phyloP scores from a whole-genome alignment of 64 coral and sea anemone species.

The Montipora cactus region DNA sequence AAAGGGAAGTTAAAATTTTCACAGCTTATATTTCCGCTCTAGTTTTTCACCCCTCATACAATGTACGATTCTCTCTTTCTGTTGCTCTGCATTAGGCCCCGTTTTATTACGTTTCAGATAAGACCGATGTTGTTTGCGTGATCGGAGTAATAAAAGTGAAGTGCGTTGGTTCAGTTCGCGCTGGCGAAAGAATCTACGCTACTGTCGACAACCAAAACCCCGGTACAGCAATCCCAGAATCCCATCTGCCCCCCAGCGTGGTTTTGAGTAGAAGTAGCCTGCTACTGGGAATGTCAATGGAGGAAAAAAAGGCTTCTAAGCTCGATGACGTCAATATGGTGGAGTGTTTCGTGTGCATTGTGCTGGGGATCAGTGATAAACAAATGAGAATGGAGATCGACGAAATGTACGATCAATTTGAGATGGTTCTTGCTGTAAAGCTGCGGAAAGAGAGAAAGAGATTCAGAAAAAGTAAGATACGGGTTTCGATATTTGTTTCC shows the following conservation, averaged over 20 bases:
- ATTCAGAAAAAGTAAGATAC: slow-evolving; percentile 63
- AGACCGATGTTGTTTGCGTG: slow-evolving; percentile 84
- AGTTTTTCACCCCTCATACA: no score
- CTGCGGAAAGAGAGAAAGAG: slow-evolving; percentile 62
- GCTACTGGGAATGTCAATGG: slow-evolving; percentile 83
- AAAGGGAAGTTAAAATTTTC: no score
- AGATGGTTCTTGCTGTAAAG: slow-evolving; percentile 56
- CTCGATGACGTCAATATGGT: slow-evolving; percentile 61
- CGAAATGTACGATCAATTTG: slow-evolving; percentile 72
- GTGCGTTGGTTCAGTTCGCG: slow-evolving; percentile 74
- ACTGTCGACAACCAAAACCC: slow-evolving; percentile 61
- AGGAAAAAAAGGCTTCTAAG: slow-evolving; percentile 50
- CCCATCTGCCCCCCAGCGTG: slow-evolving; percentile 77
- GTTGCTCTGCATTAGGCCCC: not conserved
- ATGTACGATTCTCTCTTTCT: no score
- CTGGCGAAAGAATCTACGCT: slow-evolving; percentile 87
- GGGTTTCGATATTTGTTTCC: not conserved
- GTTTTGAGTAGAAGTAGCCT: slow-evolving; percentile 15
- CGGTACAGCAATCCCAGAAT: slow-evolving; percentile 89
- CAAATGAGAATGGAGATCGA: slow-evolving; percentile 71
- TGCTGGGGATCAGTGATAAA: slow-evolving; percentile 80
- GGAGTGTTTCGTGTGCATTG: slow-evolving; percentile 91
- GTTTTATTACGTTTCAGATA: slow-evolving; percentile 13
- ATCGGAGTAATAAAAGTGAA: slow-evolving; percentile 83
- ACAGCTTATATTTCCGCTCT: no score